Conservation (phyloP, 2,797 vertebrate genomes). For the Philypnodon macrostomus region DNA sequence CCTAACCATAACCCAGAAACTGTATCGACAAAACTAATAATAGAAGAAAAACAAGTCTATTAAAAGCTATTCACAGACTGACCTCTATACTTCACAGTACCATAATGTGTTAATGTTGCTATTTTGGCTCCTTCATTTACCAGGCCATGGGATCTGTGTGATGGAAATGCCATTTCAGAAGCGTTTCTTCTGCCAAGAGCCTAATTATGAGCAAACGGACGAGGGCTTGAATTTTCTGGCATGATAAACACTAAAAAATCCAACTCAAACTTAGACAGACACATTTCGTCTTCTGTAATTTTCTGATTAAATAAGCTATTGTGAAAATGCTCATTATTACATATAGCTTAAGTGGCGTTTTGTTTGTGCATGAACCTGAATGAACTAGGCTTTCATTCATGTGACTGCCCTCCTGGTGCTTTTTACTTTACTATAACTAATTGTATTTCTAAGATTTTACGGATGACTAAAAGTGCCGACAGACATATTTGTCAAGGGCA, state of each 20-base stretch:
- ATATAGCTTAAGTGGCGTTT: too few species aligned
- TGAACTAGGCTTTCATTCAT: constrained; percentile 1
- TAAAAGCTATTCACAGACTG: constrained; percentile 8
- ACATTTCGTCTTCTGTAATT: background rate
- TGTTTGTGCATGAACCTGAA: background rate
- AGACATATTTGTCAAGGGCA: constrained; percentile 23
- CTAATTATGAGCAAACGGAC: constrained; percentile 10
- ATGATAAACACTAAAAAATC: constrained; percentile 4
- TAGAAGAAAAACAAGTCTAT: too few species aligned
- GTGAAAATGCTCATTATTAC: too few species aligned
- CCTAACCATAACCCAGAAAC: constrained; percentile 11
- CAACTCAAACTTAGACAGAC: too few species aligned
- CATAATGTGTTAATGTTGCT: constrained; percentile 17
- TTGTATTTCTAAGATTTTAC: constrained; percentile 17
- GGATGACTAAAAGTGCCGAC: background rate
- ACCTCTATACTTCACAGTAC: background rate
- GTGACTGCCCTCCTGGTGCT: constrained; percentile 8
- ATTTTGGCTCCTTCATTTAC: constrained; percentile 12
- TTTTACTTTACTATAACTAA: constrained; percentile 13
- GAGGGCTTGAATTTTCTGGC: constrained; percentile 9
- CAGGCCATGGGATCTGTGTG: background rate
- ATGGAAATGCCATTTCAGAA: constrained; percentile 13
- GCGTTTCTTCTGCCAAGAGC: constrained; percentile 13
- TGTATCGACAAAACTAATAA: constrained; percentile 22
- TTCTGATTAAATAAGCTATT: too few species aligned